phyloP scores from a whole-genome alignment of 2,888 invertebrate species.

The Ormyrus rosae region DNA sequence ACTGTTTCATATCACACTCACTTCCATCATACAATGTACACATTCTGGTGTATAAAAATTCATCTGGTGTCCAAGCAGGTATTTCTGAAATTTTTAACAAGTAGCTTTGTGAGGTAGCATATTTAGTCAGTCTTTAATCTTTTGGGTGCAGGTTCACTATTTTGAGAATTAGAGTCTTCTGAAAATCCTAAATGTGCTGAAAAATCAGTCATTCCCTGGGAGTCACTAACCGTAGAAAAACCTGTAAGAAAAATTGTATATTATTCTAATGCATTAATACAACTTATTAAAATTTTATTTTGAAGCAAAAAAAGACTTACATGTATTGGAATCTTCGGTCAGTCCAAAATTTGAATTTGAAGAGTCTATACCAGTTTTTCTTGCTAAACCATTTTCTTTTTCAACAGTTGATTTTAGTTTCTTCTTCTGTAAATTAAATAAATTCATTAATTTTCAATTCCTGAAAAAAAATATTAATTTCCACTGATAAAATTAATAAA shows the following conservation, averaged over 20 bases:
- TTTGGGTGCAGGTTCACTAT: constrained; percentile 88
- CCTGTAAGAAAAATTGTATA: constrained; percentile 76
- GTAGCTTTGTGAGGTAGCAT: constrained; percentile 16
- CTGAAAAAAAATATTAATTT: not conserved
- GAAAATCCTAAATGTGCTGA: constrained; percentile 92
- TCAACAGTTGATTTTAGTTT: constrained; percentile 71
- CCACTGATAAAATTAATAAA: not conserved
- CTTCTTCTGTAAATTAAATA: constrained; percentile 76
- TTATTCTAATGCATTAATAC: constrained; percentile 7
- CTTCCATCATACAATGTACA: constrained; percentile 24
- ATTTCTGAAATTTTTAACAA: constrained; percentile 21
- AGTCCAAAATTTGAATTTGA: constrained; percentile 90
- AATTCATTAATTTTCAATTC: not conserved
- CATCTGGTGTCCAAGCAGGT: constrained; percentile 20
- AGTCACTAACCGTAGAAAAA: constrained; percentile 93
- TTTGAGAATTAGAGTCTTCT: constrained; percentile 93
- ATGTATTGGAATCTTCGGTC: constrained; percentile 94
- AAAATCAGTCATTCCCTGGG: constrained; percentile 91
- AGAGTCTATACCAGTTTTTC: constrained; percentile 84
- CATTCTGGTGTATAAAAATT: constrained; percentile 14
- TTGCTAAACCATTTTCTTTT: constrained; percentile 86
- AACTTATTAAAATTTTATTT: constrained; percentile 11
- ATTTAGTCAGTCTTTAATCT: constrained; percentile 86
- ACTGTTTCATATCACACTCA: constrained; percentile 7
- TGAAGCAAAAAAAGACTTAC: constrained; percentile 77